These are phyloP conservation scores for Bombus difficillimus DNA, from an alignment of 1,140 invertebrate genomes.

Conservation along the genomic window DNA sequence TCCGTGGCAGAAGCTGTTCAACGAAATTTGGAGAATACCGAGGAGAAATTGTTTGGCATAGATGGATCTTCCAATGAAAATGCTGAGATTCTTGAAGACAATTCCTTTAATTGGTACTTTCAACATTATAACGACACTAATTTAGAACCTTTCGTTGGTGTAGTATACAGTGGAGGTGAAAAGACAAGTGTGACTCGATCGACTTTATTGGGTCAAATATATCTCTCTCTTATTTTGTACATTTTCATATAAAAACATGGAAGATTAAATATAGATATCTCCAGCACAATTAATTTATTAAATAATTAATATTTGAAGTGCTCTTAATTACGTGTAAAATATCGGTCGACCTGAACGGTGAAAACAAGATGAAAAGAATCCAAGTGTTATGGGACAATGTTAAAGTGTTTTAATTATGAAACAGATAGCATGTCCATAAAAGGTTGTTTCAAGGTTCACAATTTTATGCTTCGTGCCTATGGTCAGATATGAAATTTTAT, in stretches of 20 bases:
- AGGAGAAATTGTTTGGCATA: constrained; percentile 39
- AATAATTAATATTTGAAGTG: not conserved
- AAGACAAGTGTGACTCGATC: constrained; percentile 46
- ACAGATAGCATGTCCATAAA: not conserved
- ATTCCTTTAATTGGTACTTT: constrained; percentile 89
- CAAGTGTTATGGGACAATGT: not conserved
- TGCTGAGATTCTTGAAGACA: constrained; percentile 73
- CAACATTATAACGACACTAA: constrained; percentile 90
- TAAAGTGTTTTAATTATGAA: constrained; percentile 18
- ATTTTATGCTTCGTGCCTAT: not conserved
- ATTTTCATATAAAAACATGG: constrained; percentile 36
- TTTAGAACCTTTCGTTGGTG: constrained; percentile 86
- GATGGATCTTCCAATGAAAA: constrained; percentile 52
- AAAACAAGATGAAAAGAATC: not conserved
- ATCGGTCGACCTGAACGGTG: not conserved
- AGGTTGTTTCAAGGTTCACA: not conserved
- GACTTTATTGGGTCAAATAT: constrained; percentile 51
- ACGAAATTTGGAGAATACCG: constrained; percentile 23
- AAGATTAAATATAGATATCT: constrained; percentile 18
- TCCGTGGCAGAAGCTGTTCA: constrained; percentile 39
- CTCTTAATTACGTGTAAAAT: not conserved
- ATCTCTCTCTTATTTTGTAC: constrained; percentile 29
- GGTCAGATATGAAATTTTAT: not conserved
- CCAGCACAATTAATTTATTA: constrained; percentile 16
- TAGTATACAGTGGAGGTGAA: constrained; percentile 63